These are phyloP conservation scores for Spodoptera exigua DNA, from an alignment of 2,888 invertebrate species.

Conservation along the genomic window DNA sequence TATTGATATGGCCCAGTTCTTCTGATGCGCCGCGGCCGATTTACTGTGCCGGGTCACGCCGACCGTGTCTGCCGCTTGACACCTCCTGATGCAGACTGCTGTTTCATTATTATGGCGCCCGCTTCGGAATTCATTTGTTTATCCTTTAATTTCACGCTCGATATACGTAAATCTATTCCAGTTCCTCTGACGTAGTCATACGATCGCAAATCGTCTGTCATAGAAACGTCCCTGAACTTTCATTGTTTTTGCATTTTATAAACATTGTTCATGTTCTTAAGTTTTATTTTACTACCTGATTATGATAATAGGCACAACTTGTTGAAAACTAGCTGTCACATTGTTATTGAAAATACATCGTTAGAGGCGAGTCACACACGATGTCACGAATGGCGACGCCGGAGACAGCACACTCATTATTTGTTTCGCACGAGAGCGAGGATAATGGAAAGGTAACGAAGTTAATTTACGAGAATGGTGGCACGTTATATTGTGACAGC, in stretches of 20 bases:
- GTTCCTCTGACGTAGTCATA: conserved; percentile 82
- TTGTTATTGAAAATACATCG: conserved; percentile 27
- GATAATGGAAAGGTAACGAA: conserved; percentile 82
- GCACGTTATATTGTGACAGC: conserved; percentile 74
- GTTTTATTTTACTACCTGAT: conserved; percentile 40
- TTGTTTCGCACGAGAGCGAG: conserved; percentile 66
- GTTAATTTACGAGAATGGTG: conserved; percentile 78
- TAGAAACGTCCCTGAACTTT: conserved; percentile 74
- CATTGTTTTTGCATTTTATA: conserved; percentile 75
- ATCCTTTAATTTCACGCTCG: conserved; percentile 87
- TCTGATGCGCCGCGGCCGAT: conserved; percentile 76
- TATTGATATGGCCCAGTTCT: conserved; percentile 87
- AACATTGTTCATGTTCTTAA: conserved; percentile 63
- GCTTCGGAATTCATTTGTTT: conserved; percentile 86
- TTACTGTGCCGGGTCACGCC: conserved; percentile 80
- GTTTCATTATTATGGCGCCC: conserved; percentile 84
- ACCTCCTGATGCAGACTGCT: conserved; percentile 86
- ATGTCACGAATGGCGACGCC: conserved; percentile 13
- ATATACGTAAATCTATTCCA: conserved; percentile 84
- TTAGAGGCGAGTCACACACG: conserved; percentile 31
- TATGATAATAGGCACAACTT: conserved; percentile 16
- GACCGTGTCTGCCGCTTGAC: conserved; percentile 85
- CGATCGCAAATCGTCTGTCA: conserved; percentile 82
- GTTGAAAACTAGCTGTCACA: conserved; percentile 36
- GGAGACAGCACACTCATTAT: conserved; percentile 66